A percentile compares a stretch with the other conserved stretches of the same genome.
Evolutionary conservation across 2,797 vertebrate genomes (phyloP).

Genomic region (Paramormyrops hopkinsi): DNA sequence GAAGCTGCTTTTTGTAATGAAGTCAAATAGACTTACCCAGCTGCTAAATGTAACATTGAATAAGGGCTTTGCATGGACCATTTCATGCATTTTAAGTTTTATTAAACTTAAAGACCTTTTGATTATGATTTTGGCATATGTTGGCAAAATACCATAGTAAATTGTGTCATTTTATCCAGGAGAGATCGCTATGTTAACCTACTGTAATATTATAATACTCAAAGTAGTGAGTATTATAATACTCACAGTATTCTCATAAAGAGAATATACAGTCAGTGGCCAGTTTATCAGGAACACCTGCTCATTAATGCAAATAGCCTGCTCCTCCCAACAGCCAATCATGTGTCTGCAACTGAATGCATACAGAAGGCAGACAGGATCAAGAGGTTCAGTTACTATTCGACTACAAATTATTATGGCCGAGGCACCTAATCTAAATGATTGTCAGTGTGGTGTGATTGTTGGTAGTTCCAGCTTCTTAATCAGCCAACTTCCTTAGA

Average conservation of each 20-base stretch:
- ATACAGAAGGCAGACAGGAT: not conserved
- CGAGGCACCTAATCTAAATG: not conserved
- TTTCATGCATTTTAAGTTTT: not conserved
- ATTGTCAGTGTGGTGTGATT: not conserved
- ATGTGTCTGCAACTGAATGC: not conserved
- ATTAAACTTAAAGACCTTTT: not conserved
- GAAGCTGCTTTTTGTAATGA: not conserved
- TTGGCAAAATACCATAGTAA: not conserved
- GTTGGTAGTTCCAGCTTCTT: not conserved
- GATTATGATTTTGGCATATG: not conserved
- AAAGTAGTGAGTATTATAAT: not conserved
- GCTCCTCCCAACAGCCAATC: not conserved
- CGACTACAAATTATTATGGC: not conserved
- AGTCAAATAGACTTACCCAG: not conserved
- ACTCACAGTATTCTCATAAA: not conserved
- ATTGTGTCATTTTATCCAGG: not conserved
- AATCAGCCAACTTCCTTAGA: not conserved
- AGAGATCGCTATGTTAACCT: not conserved
- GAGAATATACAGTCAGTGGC: not conserved
- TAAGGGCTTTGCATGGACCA: not conserved
- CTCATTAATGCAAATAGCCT: not conserved
- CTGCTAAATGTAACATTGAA: not conserved
- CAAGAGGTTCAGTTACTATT: not conserved
- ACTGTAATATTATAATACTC: not conserved
- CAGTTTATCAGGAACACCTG: not conserved